Base-by-base conservation (phyloP, 2,797 vertebrate species). In the Rhabdomys pumilio region DNA sequence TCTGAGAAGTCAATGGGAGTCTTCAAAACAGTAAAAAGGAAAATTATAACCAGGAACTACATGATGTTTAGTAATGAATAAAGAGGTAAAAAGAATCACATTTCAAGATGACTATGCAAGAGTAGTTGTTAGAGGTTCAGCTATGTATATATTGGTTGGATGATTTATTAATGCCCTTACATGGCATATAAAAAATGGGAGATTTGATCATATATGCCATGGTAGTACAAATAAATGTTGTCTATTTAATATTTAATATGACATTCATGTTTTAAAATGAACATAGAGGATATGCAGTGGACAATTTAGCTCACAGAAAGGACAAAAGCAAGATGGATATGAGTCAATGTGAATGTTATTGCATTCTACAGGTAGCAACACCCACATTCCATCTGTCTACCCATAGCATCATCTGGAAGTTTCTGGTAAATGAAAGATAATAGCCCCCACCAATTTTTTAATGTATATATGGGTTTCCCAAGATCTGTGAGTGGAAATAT, bases 391-490 rank as follows among this genome's bases (percentile, higher is more conserved):
- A 13, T 38, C 10, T 24, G 8, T 29, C 0, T 72, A 38, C 47
- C 47, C 19, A 5, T 38, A 85, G 31, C 14, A 41, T 2, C 3
- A 47, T 8, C 9, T 3, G 11, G 80, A 22, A 72, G 15, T 31
- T 67, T 55, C 24, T 75, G 80, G 57, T 38, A 59, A 67, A 72
- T n/a, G 13, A 3, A 26, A 4, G 29, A 2, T 3, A 19, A 50
- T 59, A 57, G 0, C 6, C 9, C 84, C 50, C 47, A 22, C 11
- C 20, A 75, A 80, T 81, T 80, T 50, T 14, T 80, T 8, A n/a
- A 47, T 29, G 19, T 20, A 1, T 20, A 2, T 13, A 8, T 0
- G 3, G 12, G 2, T 50, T 6, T n/a, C 9, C 26, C 31, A 50
- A n/a, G 19, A 34, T 38, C 38, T 73, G 19, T 67, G 6, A 67